These are phyloP conservation scores for Nannoperca australis DNA, from an alignment of 2,797 vertebrate genomes.

Conservation along the genomic window DNA sequence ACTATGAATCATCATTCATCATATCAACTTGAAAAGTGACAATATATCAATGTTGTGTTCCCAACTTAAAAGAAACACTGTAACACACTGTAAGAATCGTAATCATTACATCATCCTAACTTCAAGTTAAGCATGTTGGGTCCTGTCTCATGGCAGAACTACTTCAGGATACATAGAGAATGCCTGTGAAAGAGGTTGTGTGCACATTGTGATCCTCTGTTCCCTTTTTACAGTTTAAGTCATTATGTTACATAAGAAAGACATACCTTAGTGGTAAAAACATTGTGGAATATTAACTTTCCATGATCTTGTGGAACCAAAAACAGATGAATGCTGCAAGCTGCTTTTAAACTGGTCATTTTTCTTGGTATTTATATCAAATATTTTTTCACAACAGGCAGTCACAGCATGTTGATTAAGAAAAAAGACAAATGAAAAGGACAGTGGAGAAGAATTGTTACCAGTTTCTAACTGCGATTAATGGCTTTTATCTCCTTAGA, in stretches of 20 bases:
- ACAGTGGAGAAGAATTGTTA: neutral
- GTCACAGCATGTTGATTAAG: neutral
- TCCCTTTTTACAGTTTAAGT: conserved; percentile 50
- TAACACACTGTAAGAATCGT: neutral
- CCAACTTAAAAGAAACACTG: neutral
- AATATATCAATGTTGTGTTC: neutral
- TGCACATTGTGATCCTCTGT: conserved; percentile 20
- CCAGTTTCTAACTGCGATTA: neutral
- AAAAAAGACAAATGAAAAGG: conserved; percentile 7
- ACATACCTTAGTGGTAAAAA: conserved; percentile 54
- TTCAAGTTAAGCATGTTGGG: neutral
- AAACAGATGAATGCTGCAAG: conserved; percentile 56
- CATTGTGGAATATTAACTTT: conserved; percentile 52
- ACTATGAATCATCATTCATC: neutral
- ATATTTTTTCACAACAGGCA: neutral
- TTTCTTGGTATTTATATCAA: conserved; percentile 7
- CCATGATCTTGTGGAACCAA: conserved; percentile 53
- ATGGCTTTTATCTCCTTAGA: neutral
- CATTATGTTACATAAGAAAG: conserved; percentile 66
- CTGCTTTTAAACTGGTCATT: neutral
- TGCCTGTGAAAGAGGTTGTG: conserved; percentile 34
- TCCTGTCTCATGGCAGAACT: conserved; percentile 1
- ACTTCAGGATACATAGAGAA: neutral
- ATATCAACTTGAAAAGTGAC: neutral
- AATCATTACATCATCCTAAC: neutral